These are phyloP conservation scores for Eremobia ochroleuca DNA, from an alignment of 2,888 invertebrate species.

Conservation along the genomic window DNA sequence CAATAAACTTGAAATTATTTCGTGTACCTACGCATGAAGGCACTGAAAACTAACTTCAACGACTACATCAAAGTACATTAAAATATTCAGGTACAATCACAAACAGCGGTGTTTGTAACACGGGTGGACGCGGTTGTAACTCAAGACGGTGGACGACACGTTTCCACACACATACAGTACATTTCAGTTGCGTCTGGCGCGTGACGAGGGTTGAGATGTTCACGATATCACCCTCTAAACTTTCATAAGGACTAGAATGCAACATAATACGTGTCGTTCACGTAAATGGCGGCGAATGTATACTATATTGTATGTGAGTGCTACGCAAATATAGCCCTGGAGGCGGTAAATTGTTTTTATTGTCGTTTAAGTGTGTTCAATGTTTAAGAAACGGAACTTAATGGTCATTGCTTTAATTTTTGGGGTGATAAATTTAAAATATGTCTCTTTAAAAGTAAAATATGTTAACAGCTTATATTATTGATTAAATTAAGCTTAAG, in stretches of 20 bases:
- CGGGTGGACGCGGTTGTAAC: constrained; percentile 49
- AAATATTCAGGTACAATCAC: constrained; percentile 64
- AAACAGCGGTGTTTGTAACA: constrained; percentile 53
- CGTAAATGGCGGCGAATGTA: constrained; percentile 50
- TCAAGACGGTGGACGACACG: constrained; percentile 39
- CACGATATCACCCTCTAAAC: constrained; percentile 69
- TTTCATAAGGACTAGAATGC: constrained; percentile 64
- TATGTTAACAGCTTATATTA: not conserved
- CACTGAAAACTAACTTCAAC: constrained; percentile 30
- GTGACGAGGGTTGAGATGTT: constrained; percentile 69
- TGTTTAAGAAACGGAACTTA: constrained; percentile 42
- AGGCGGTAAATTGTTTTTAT: constrained; percentile 56
- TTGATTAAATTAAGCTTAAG: not conserved
- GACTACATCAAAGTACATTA: constrained; percentile 54
- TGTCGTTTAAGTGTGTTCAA: constrained; percentile 32
- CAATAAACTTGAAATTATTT: constrained; percentile 17
- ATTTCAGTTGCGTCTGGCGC: constrained; percentile 63
- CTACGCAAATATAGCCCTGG: constrained; percentile 49
- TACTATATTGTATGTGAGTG: constrained; percentile 28
- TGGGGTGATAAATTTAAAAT: constrained; percentile 1
- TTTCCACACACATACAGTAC: constrained; percentile 27
- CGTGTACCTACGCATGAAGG: constrained; percentile 4
- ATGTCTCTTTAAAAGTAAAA: constrained; percentile 6
- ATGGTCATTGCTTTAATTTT: constrained; percentile 41
- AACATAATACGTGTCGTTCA: constrained; percentile 62